Percentiles rank a stretch among this genome's conserved stretches.
phyloP scores from a whole-genome alignment of 2,797 vertebrate species.

The Setipinna tenuifilis region DNA sequence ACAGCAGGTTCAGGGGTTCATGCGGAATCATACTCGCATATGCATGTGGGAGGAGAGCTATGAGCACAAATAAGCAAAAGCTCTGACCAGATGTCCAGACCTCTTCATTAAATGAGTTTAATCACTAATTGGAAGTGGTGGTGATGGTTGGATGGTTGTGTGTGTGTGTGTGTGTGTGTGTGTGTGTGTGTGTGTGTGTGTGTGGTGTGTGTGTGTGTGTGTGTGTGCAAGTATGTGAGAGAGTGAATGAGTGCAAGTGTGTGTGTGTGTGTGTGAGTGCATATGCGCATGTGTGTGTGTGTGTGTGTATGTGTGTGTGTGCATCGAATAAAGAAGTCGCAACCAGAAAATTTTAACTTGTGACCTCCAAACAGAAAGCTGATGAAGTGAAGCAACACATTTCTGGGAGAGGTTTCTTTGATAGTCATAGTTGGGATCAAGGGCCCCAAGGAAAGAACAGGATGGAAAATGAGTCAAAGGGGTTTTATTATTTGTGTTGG shows the following conservation, averaged over 20 bases:
- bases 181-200: not conserved
- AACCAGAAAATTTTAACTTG: not conserved
- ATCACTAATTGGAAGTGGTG: conserved; percentile 67
- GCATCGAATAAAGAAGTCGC: not conserved
- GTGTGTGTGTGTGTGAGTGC: no score
- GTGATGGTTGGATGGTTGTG: conserved; percentile 56
- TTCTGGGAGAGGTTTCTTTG: not conserved
- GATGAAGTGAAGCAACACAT: not conserved
- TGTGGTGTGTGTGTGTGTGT: no score
- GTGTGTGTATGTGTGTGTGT: no score
- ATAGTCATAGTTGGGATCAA: conserved; percentile 48
- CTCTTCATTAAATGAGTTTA: conserved; percentile 65
- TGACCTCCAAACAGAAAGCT: not conserved
- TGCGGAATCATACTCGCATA: conserved; percentile 51
- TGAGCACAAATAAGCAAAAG: conserved; percentile 47
- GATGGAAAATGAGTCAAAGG: conserved; percentile 65
- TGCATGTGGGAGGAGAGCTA: conserved; percentile 33
- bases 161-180: conserved; percentile 32
- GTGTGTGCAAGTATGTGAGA: no score
- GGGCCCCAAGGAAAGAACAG: conserved; percentile 50
- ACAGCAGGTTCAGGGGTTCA: conserved; percentile 52
- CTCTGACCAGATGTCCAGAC: conserved; percentile 65
- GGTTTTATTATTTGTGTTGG: conserved; percentile 68
- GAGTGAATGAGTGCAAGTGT: not conserved
- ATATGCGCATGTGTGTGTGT: no score